Conservation (phyloP, 2,797 vertebrate species). For the Alectoris magna region DNA sequence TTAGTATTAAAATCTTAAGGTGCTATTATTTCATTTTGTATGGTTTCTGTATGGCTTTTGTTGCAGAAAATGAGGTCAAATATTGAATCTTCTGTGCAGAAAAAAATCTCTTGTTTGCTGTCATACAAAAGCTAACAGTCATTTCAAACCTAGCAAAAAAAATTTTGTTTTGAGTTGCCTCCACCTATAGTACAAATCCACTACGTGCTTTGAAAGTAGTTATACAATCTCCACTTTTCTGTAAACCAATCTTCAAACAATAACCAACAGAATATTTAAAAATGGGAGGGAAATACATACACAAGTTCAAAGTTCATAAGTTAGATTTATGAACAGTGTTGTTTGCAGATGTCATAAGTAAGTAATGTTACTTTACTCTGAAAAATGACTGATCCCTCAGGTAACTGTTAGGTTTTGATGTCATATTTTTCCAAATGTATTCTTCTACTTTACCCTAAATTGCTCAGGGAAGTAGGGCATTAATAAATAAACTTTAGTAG, state of each 20-base stretch:
- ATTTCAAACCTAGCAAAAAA: background rate
- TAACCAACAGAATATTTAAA: background rate
- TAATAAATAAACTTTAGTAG: background rate
- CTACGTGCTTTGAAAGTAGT: background rate
- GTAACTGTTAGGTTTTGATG: background rate
- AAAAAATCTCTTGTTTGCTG: background rate
- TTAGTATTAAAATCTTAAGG: background rate
- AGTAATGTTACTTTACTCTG: background rate
- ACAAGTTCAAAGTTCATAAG: background rate
- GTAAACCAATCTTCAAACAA: background rate
- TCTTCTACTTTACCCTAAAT: background rate
- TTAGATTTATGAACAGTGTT: background rate
- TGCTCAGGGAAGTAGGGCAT: background rate
- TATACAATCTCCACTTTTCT: background rate
- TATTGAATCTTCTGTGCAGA: background rate
- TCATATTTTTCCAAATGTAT: background rate
- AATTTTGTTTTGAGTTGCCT: background rate
- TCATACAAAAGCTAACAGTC: background rate
- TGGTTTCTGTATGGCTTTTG: background rate
- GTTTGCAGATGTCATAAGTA: background rate
- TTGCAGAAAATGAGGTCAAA: background rate
- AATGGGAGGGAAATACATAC: background rate
- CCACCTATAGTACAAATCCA: background rate
- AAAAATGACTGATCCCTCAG: accelerated
- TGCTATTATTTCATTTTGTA: background rate